phyloP scores from a whole-genome alignment of 2,113 vertebrate species.

The Synodontis membranacea region DNA sequence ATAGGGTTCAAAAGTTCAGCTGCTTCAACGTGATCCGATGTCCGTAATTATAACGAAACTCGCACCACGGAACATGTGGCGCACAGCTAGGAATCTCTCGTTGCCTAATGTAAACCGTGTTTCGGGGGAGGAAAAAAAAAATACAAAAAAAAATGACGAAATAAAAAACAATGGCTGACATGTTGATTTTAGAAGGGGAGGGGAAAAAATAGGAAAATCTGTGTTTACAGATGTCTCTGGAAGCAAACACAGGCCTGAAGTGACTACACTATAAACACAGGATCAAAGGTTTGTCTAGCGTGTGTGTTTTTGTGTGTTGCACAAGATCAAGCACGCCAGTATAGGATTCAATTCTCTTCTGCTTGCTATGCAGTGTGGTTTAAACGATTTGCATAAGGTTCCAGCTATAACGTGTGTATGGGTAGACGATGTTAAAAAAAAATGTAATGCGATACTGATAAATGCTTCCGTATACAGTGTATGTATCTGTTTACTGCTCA shows the following conservation, averaged over 20 bases:
- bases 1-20: not conserved
- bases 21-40: not conserved
- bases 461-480: no score
- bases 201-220: not conserved
- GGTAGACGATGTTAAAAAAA: no score
- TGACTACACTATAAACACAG: not conserved
- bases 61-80: slow-evolving; percentile 6
- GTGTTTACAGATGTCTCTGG: slow-evolving; percentile 3
- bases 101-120: not conserved
- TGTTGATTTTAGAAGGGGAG: not conserved
- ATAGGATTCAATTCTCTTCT: not conserved
- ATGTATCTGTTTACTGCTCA: not conserved
- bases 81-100: not conserved
- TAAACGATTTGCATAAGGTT: not conserved
- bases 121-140: not conserved
- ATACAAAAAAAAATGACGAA: not conserved
- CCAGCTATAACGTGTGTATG: not conserved
- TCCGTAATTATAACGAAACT: slow-evolving; percentile 2
- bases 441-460: not conserved
- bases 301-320: not conserved
- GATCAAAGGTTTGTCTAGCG: not conserved
- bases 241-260: slow-evolving; percentile 1
- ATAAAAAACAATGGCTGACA: slow-evolving; percentile 1
- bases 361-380: not conserved
- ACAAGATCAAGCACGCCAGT: not conserved